Base-by-base conservation (phyloP, 2,797 vertebrate species). In the Buceros bicornis region DNA sequence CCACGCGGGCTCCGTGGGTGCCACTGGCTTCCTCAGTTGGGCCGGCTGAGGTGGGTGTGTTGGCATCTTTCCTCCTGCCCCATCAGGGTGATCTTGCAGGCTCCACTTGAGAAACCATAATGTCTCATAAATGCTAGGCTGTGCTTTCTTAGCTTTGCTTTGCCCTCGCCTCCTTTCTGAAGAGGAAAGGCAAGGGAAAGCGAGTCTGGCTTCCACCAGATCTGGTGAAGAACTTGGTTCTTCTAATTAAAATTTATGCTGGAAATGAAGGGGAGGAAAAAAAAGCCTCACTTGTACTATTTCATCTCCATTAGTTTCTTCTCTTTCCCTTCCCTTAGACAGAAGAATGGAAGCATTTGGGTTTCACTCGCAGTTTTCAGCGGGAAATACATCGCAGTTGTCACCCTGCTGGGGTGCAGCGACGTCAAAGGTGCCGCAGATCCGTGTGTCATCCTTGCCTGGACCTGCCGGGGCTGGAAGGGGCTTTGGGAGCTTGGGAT, bases 1-100 rank as follows among this genome's bases (percentile, higher is more conserved):
- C 48, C 3, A 0, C 0, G 3, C 0, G 1, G 35, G 45, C 15
- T 37, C 54, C 2, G 10, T 2, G 43, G 43, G 35, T 13, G 19
- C 14, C 1, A 5, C 17, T 53, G 50, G 11, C 56, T 29, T 18
- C 40, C 54, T 25, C 1, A 3, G 54, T 8, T 3, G 4, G 42
- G 42, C 31, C 14, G 8, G 2, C 33, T 1, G 0, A 12, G 45
- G 8, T 19, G 50, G 26, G 12, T 3, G 58, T 2, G 0, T 26
- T 43, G 51, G 31, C 25, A 4, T 26, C 37, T 58, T 57, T n/a
- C 10, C 22, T 24, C 16, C 25, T 42, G 48, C 50, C 43, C 53
- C 29, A 2, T 1, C 13, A 35, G 56, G 20, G 22, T 22, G 37
- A 26, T 42, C 45, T 17, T n/a, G 16, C 6, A n/a, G 29, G 47